These are phyloP conservation scores for Cynaeus angustus DNA, from an alignment of 2,888 invertebrate genomes.

Conservation along the genomic window DNA sequence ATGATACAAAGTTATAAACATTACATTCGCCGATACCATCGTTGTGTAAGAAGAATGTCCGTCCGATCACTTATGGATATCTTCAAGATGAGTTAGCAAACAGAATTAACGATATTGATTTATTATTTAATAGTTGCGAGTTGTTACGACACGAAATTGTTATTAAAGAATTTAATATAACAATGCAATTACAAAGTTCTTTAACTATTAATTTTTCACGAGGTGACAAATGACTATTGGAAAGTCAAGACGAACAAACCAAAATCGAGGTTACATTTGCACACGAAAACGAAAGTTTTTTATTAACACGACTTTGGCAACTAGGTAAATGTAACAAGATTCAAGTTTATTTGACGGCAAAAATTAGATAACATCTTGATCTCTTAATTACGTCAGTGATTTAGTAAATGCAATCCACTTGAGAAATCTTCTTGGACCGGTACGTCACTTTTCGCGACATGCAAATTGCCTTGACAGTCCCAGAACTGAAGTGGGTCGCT, in stretches of 20 bases:
- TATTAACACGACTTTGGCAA: too few relatives aligned
- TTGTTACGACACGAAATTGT: not conserved
- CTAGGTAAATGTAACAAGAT: conserved; percentile 11
- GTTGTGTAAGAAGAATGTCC: conserved; percentile 20
- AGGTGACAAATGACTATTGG: not conserved
- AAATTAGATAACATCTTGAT: conserved; percentile 23
- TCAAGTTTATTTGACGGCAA: not conserved
- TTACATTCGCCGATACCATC: conserved; percentile 23
- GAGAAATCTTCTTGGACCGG: conserved; percentile 14
- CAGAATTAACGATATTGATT: conserved; percentile 29
- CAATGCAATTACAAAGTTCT: conserved; percentile 20
- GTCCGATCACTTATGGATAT: conserved; percentile 27
- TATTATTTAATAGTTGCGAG: conserved; percentile 18
- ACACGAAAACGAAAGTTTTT: conserved; percentile 16
- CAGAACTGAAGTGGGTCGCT: conserved; percentile 24
- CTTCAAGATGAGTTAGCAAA: conserved; percentile 18
- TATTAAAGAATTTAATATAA: not conserved
- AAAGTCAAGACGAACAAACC: not conserved
- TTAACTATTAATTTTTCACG: not conserved
- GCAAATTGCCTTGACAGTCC: conserved; percentile 7
- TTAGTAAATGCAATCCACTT: conserved; percentile 9
- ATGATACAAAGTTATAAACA: conserved; percentile 26
- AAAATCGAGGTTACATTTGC: conserved; percentile 4
- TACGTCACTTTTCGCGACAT: not conserved
- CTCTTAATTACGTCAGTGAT: conserved; percentile 21